These are phyloP conservation scores for Lampropteryx suffumata DNA, from an alignment of 2,888 invertebrate species.

Conservation along the genomic window DNA sequence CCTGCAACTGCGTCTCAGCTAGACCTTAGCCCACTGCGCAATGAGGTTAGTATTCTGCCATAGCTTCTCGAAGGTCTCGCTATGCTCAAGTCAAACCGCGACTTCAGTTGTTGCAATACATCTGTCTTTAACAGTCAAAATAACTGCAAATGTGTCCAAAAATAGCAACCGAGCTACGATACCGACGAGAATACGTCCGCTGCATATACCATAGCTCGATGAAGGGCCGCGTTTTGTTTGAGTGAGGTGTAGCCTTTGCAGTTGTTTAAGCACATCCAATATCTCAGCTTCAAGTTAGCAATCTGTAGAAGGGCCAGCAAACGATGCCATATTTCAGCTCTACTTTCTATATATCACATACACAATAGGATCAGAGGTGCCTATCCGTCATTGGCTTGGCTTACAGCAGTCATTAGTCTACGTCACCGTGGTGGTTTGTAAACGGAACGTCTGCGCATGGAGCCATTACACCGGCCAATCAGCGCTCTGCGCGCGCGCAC, in stretches of 20 bases:
- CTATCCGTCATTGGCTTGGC: constrained; percentile 77
- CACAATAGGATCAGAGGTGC: constrained; percentile 76
- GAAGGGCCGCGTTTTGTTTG: neutral
- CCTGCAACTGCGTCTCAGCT: too few relatives aligned
- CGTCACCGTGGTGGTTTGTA: constrained; percentile 59
- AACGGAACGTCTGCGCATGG: constrained; percentile 61
- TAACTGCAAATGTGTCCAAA: too few relatives aligned
- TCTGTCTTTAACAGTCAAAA: too few relatives aligned
- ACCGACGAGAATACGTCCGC: too few relatives aligned
- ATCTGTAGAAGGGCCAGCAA: constrained; percentile 44
- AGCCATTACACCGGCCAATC: constrained; percentile 72
- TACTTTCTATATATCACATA: constrained; percentile 53
- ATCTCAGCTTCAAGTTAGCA: constrained; percentile 37
- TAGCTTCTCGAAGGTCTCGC: too few relatives aligned
- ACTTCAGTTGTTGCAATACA: too few relatives aligned
- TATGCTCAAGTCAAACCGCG: too few relatives aligned
- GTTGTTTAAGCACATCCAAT: constrained; percentile 26
- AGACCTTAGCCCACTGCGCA: too few relatives aligned
- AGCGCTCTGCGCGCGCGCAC: constrained; percentile 67
- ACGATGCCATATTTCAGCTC: constrained; percentile 49
- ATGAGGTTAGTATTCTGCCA: too few relatives aligned
- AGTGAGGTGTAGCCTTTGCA: constrained; percentile 17
- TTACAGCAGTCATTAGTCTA: constrained; percentile 67
- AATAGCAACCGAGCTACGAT: too few relatives aligned
- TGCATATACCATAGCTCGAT: too few relatives aligned